Percentiles rank a stretch among this genome's conserved stretches.
These are phyloP conservation scores for Conistra vaccinii DNA, from an alignment of 2,888 invertebrate species.

Conservation along the genomic window DNA sequence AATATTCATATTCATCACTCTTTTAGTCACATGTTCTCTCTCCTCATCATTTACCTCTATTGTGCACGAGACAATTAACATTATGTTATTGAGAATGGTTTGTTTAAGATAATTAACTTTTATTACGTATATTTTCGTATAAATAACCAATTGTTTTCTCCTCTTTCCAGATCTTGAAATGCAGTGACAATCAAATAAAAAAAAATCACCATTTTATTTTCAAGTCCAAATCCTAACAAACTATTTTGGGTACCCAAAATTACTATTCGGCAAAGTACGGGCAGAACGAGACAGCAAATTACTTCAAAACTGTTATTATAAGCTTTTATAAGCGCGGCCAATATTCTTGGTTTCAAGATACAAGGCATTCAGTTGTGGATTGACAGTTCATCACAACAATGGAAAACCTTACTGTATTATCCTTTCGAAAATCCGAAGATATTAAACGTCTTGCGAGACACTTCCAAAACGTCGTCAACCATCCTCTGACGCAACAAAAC, in stretches of 20 bases:
- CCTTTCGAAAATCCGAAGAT: slow-evolving; percentile 85
- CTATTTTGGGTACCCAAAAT: slow-evolving; percentile 63
- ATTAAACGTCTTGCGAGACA: slow-evolving; percentile 83
- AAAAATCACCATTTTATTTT: slow-evolving; percentile 75
- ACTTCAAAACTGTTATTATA: slow-evolving; percentile 57
- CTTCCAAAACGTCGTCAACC: slow-evolving; percentile 80
- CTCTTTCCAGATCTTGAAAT: slow-evolving; percentile 88
- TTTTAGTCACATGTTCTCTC: too few species aligned
- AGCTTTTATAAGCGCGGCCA: slow-evolving; percentile 63
- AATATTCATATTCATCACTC: too few species aligned
- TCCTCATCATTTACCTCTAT: neutral
- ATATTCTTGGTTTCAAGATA: slow-evolving; percentile 65
- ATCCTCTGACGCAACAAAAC: slow-evolving; percentile 80
- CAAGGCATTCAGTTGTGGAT: slow-evolving; percentile 68
- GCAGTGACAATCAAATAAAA: slow-evolving; percentile 82
- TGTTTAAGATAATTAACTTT: neutral
- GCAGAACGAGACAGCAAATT: slow-evolving; percentile 59
- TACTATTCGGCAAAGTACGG: slow-evolving; percentile 65
- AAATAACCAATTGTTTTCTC: slow-evolving; percentile 57
- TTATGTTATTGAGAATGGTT: neutral
- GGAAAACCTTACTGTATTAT: slow-evolving; percentile 81
- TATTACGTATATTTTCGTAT: neutral
- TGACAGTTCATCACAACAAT: slow-evolving; percentile 73
- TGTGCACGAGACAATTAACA: neutral
- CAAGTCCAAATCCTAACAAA: slow-evolving; percentile 71